Evolutionary conservation across 2,797 vertebrate genomes (phyloP).

Genomic region (Prunella strophiata): DNA sequence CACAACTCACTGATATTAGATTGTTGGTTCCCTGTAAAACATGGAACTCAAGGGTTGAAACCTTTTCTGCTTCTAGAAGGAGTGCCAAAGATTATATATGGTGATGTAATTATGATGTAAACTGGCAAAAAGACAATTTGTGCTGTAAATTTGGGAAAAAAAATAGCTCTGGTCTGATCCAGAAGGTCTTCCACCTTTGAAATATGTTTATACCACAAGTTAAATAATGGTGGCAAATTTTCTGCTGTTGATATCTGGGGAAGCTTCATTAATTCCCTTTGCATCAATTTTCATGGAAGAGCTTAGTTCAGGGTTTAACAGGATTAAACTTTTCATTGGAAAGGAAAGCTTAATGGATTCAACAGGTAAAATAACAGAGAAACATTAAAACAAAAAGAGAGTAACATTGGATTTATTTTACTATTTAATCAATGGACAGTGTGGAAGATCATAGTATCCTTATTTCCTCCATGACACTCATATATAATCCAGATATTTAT

Average conservation of each 20-base stretch:
- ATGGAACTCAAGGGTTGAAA: background rate
- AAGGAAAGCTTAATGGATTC: conserved; percentile 21
- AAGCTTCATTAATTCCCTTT: background rate
- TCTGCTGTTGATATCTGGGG: background rate
- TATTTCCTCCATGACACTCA: background rate
- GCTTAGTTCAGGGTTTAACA: background rate
- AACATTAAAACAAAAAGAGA: background rate
- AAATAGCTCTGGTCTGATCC: background rate
- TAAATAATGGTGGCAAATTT: background rate
- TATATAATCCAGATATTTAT: background rate
- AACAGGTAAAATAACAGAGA: conserved; percentile 15
- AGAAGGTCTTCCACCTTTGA: background rate
- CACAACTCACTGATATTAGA: background rate
- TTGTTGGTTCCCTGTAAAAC: background rate
- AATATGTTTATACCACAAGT: background rate
- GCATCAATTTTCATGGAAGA: background rate
- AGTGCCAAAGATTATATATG: background rate
- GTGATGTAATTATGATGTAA: conserved; percentile 39
- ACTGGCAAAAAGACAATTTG: background rate
- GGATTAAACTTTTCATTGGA: background rate
- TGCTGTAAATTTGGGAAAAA: background rate
- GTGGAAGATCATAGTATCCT: background rate
- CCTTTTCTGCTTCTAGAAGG: background rate
- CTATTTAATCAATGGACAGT: background rate
- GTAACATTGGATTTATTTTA: background rate